Evolutionary conservation across 2,113 vertebrate species (phyloP), one percentile per base, ranked within the genome.

Genomic region (Diadophis punctatus): DNA sequence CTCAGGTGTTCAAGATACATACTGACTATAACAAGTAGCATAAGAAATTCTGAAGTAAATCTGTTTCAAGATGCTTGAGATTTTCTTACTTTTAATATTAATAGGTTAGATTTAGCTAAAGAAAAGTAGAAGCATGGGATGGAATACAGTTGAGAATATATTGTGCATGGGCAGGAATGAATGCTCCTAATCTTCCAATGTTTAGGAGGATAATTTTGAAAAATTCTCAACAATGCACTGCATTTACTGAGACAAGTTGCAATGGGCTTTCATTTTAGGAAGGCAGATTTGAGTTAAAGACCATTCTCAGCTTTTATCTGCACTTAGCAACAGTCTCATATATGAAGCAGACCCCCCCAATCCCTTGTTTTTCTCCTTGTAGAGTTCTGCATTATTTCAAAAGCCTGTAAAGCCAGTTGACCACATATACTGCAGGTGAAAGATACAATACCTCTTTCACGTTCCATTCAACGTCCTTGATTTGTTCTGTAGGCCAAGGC

Each of bases 241-340:
- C 48, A 60, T 87, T 56, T 22, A 16, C 74, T 4, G 56, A 91
- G 90, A 22, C 56, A 51, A 63, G 85, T 63, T 87, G 85, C 60
- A 63, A 63, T 63, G 46, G 46, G 55, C 60, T 91, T 48, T 87
- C 22, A 34, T 63, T 91, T 56, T 60, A 87, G 90, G 20, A 87
- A 87, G 85, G 86, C 84, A 91, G 55, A 87, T 63, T 63, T 60
- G 43, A 56, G 90, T 87, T 91, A 87, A 87, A 30, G 27, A 91
- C 56, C n/a, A 9, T 86, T 91, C 43, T 60, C 22, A n/a, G 90
- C 52, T 86, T 86, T 91, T 39, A 86, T 43, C 25, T 91, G 90
- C 48, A 60, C 6, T 91, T 87, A 51, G 55, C 8, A 11, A 14
- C 55, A 39, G 23, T 30, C n/a, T 60, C 87, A 56, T 22, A 1